Conservation (phyloP, 2,113 vertebrate species). For the Bostrychus sinensis region DNA sequence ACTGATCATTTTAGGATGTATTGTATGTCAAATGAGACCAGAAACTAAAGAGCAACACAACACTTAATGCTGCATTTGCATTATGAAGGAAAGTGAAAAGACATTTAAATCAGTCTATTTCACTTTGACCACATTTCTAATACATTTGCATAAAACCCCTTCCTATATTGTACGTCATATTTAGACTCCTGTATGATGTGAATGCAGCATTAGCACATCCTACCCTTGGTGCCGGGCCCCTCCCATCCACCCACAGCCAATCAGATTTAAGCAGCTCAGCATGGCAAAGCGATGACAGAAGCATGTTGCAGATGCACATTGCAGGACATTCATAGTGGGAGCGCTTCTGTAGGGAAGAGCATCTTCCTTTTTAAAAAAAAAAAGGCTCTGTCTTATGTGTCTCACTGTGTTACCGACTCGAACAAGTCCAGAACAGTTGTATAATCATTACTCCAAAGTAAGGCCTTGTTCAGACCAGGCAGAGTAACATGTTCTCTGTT, state of each 20-base stretch:
- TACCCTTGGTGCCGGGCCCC: slow-evolving; percentile 22
- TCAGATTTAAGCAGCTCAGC: slow-evolving; percentile 76
- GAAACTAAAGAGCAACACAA: not conserved
- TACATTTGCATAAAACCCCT: not conserved
- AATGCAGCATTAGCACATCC: slow-evolving; percentile 33
- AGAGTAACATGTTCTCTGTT: not conserved
- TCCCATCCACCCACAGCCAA: slow-evolving; percentile 63
- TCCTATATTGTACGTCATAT: not conserved
- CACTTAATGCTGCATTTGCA: slow-evolving; percentile 33
- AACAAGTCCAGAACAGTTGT: not conserved
- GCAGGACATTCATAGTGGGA: slow-evolving; percentile 69
- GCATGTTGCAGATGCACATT: slow-evolving; percentile 81
- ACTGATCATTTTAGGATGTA: slow-evolving; percentile 3
- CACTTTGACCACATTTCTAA: not conserved
- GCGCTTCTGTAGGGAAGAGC: slow-evolving; percentile 22
- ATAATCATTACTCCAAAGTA: not conserved
- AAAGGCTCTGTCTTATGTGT: slow-evolving; percentile 1
- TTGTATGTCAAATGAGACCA: slow-evolving; percentile 3
- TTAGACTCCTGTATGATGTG: slow-evolving; percentile 3
- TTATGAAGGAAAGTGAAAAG: not conserved
- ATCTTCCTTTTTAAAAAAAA: slow-evolving; percentile 29
- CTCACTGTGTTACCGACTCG: not conserved
- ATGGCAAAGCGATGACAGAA: slow-evolving; percentile 83
- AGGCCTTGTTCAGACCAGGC: slow-evolving; percentile 13
- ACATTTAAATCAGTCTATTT: not conserved